A percentile compares a stretch with the other conserved stretches of the same genome.
phyloP scores from a whole-genome alignment of 1,140 invertebrate genomes.

The Drosophila carrolli region DNA sequence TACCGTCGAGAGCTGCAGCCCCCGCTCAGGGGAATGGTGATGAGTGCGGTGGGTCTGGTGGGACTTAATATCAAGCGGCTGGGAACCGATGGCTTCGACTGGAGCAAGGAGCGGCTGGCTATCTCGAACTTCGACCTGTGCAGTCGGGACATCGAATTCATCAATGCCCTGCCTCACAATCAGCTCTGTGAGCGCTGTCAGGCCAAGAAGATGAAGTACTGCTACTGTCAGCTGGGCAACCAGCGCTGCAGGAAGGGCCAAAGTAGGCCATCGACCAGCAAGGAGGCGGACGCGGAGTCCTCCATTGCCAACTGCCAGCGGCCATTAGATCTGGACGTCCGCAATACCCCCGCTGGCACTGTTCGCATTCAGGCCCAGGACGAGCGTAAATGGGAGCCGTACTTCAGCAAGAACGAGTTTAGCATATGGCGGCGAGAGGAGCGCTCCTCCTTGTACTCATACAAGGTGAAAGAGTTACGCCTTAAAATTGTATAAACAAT shows the following conservation, averaged over 20 bases:
- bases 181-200: conserved; percentile 85
- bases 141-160: conserved; percentile 69
- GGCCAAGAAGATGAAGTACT: conserved; percentile 86
- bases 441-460: conserved; percentile 89
- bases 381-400: conserved; percentile 90
- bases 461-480: conserved; percentile 87
- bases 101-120: conserved; percentile 68
- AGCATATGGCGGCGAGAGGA: conserved; percentile 92
- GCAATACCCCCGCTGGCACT: conserved; percentile 65
- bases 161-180: conserved; percentile 66
- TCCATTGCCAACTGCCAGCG: conserved; percentile 50
- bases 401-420: conserved; percentile 91
- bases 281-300: conserved; percentile 17
- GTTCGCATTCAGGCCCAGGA: conserved; percentile 80
- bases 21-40: conserved; percentile 63
- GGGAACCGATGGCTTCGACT: conserved; percentile 67
- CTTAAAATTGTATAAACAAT: neutral
- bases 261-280: conserved; percentile 76
- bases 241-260: conserved; percentile 86
- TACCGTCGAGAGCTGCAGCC: conserved; percentile 80
- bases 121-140: conserved; percentile 73
- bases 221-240: conserved; percentile 87
- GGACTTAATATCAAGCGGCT: conserved; percentile 61
- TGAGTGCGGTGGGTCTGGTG: conserved; percentile 75
- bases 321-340: conserved; percentile 31